Percentiles rank a stretch among this genome's conserved stretches.
Conservation (phyloP, 2,113 vertebrate genomes). For the Ceratotherium simum region DNA sequence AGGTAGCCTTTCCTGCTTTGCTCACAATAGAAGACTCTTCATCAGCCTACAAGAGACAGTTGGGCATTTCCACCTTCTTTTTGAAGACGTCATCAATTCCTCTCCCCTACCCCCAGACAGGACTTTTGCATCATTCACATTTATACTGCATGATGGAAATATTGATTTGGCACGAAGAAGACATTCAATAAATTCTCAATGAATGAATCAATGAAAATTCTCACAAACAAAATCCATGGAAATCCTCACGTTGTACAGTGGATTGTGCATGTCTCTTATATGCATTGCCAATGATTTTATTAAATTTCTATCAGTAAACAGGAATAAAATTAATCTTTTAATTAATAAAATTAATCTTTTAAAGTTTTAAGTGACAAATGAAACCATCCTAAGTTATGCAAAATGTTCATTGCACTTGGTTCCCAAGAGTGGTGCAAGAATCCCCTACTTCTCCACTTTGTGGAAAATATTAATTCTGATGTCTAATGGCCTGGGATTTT, state of each 20-base stretch:
- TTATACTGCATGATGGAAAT: not conserved
- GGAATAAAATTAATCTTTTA: not conserved
- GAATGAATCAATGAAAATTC: not conserved
- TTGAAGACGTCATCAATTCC: not conserved
- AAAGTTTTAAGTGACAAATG: not conserved
- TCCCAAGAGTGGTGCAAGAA: not conserved
- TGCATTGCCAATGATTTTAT: not conserved
- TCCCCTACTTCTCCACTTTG: not conserved
- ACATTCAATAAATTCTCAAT: not conserved
- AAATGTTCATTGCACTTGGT: not conserved
- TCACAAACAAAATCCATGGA: not conserved
- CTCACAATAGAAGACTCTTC: not conserved
- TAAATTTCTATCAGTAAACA: not conserved
- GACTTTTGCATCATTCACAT: not conserved
- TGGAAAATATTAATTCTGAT: not conserved
- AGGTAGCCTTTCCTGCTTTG: not conserved
- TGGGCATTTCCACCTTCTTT: not conserved
- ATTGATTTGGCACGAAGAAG: not conserved
- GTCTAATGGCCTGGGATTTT: not conserved
- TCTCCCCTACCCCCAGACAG: rapidly evolving
- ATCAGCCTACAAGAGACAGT: not conserved
- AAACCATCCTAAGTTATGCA: not conserved
- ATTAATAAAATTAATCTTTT: not conserved
- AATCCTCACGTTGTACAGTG: not conserved
- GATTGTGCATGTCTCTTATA: not conserved